Conservation (phyloP, 2,888 invertebrate species). For the Pollenia angustigena region DNA sequence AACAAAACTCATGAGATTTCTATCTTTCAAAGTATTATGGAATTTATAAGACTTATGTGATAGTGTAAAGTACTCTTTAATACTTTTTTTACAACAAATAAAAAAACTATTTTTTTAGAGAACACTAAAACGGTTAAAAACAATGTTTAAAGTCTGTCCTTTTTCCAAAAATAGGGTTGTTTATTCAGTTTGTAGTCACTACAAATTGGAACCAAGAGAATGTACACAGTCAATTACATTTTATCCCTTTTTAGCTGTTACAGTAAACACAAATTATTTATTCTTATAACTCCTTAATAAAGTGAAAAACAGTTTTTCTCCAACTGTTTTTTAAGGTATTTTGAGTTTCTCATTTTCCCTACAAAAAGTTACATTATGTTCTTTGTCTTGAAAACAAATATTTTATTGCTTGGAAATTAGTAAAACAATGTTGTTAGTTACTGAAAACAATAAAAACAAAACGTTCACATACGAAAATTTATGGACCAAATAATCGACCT, state of each 20-base stretch:
- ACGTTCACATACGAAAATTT: slow-evolving; percentile 21
- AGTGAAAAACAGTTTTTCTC: background rate
- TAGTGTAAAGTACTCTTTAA: too few relatives aligned
- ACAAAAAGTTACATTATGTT: slow-evolving; percentile 20
- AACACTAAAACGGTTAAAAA: too few relatives aligned
- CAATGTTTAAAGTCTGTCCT: background rate
- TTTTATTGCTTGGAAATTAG: slow-evolving; percentile 45
- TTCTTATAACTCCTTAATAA: too few relatives aligned
- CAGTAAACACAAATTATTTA: too few relatives aligned
- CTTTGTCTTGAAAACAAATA: background rate
- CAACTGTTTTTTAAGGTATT: background rate
- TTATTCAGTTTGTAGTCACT: slow-evolving; percentile 15
- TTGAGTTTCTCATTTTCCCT: background rate
- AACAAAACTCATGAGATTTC: too few relatives aligned
- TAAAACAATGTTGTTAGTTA: slow-evolving; percentile 55
- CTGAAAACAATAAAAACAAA: background rate
- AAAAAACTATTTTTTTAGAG: too few relatives aligned
- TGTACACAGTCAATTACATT: too few relatives aligned
- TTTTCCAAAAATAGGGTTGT: background rate
- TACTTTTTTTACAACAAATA: too few relatives aligned
- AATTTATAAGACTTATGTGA: too few relatives aligned
- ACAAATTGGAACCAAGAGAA: background rate
- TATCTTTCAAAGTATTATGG: too few relatives aligned
- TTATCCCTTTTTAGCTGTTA: too few relatives aligned
- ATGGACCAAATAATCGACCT: slow-evolving; percentile 43